Base-by-base conservation (phyloP, 2,113 vertebrate genomes). In the Manacus vitellinus region DNA sequence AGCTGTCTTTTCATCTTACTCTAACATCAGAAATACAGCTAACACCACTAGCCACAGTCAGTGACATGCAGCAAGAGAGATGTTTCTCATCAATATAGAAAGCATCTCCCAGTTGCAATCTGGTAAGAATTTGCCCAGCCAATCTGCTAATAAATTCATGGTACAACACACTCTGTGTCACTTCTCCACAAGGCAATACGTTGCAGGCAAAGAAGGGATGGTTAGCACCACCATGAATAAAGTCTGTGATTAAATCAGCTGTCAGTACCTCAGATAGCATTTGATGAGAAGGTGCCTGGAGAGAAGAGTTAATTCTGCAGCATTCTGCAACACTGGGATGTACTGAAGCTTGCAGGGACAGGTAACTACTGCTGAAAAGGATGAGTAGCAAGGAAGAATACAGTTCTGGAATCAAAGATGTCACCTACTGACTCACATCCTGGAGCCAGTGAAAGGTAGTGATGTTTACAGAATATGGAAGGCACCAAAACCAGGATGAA, bases 21-120 rank as follows among this genome's bases (percentile, higher is more conserved):
- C 24, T 62, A 62, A 33, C 27, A 67, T 37, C 49, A 83, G 75
- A 80, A 88, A 67, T 15, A 37, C 3, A 65, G 37, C 31, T n/a
- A 71, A 74, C 11, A 37, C 6, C 80, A 47, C 27, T 9, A 80
- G 56, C 37, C 28, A 71, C 33, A 47, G 54, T 14, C 49, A 65
- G 0, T n/a, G 27, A 21, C 63, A 54, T 12, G 23, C 12, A 65
- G 41, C 19, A 72, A 66, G 23, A 82, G 12, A 65, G 6, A 15
- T 15, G 12, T 61, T 52, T 88, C 58, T 90, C 33, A 85, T 43
- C 2, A 4, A 72, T 8, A 43, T 4, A 14, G 31, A 88, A 83
- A 91, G 30, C 30, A 59, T 47, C 39, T 61, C 54, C 33, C 33
- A 72, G 1, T 10, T 3, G 6, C 0, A 0, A 83, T 44, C 10